A percentile compares a stretch with the other conserved stretches of the same genome.
These are phyloP conservation scores for Mirza zaza DNA, from an alignment of 2,113 vertebrate species.

Conservation along the genomic window DNA sequence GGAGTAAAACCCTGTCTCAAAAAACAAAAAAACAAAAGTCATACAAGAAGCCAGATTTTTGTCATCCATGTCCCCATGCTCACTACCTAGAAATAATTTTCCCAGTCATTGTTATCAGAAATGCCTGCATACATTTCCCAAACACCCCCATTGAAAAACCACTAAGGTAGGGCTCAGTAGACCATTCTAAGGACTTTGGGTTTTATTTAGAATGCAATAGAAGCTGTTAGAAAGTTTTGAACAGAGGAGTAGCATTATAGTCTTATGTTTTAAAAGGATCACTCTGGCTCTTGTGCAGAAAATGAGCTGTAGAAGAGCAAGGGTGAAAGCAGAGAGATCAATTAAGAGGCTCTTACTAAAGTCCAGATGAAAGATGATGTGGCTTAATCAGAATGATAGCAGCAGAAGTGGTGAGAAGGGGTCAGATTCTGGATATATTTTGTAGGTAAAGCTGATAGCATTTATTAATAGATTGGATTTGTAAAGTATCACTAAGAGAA, in stretches of 20 bases:
- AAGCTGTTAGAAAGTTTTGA: not conserved
- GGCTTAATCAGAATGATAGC: not conserved
- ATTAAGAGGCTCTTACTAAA: not conserved
- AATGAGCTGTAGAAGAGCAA: not conserved
- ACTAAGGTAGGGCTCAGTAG: not conserved
- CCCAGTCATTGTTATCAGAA: not conserved
- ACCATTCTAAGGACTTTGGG: not conserved
- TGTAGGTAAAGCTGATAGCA: not conserved
- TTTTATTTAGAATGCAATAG: not conserved
- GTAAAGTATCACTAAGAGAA: not conserved
- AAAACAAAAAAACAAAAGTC: not conserved
- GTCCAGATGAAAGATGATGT: not conserved
- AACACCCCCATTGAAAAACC: not conserved
- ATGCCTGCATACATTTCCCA: not conserved
- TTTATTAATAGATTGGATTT: not conserved
- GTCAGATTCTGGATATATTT: not conserved
- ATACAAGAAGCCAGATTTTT: not conserved
- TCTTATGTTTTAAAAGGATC: not conserved
- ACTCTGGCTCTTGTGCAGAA: not conserved
- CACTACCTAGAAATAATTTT: not conserved
- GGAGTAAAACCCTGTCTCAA: no score
- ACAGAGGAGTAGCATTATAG: not conserved
- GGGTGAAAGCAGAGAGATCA: not conserved
- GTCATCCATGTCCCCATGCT: not conserved
- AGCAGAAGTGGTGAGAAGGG: not conserved